Evolutionary conservation across 2,888 invertebrate genomes (phyloP).

Genomic region (Epsilonema sp.): DNA sequence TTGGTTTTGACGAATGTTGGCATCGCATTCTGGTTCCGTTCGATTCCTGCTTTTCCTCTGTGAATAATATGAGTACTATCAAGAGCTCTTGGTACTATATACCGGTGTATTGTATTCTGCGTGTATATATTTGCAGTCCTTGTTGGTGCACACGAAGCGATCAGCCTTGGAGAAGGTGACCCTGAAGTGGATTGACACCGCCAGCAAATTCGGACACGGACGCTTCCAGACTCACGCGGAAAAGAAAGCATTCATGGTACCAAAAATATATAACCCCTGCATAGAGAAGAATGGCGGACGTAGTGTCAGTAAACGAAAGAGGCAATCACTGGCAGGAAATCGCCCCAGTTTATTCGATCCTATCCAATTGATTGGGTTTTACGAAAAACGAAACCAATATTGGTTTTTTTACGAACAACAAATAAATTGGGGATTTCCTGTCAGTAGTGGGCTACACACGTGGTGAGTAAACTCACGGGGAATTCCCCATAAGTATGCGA

Average conservation of each 20-base stretch:
- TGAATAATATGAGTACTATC: too few relatives aligned
- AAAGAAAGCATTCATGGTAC: constrained; percentile 90
- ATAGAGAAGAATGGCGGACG: too few relatives aligned
- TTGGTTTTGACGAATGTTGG: neutral
- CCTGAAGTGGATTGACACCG: constrained; percentile 95
- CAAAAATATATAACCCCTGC: too few relatives aligned
- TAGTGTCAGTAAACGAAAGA: too few relatives aligned
- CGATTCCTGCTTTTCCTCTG: neutral
- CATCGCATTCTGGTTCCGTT: too few relatives aligned
- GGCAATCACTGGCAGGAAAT: too few relatives aligned
- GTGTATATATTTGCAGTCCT: constrained; percentile 56
- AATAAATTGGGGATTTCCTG: neutral
- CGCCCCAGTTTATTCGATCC: constrained; percentile 7
- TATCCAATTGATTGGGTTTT: too few relatives aligned
- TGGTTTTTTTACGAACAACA: constrained; percentile 9
- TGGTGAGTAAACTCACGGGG: too few relatives aligned
- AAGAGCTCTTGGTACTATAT: too few relatives aligned
- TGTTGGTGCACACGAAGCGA: constrained; percentile 80
- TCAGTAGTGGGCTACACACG: too few relatives aligned
- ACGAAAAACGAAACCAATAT: too few relatives aligned
- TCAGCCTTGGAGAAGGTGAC: constrained; percentile 90
- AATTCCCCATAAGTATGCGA: too few relatives aligned
- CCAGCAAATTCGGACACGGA: constrained; percentile 98
- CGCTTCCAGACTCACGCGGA: constrained; percentile 97
- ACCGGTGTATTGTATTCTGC: neutral